Evolutionary conservation across 2,113 vertebrate genomes (phyloP), one percentile per base, ranked within the genome.

Genomic region (Myrmecophaga tridactyla): DNA sequence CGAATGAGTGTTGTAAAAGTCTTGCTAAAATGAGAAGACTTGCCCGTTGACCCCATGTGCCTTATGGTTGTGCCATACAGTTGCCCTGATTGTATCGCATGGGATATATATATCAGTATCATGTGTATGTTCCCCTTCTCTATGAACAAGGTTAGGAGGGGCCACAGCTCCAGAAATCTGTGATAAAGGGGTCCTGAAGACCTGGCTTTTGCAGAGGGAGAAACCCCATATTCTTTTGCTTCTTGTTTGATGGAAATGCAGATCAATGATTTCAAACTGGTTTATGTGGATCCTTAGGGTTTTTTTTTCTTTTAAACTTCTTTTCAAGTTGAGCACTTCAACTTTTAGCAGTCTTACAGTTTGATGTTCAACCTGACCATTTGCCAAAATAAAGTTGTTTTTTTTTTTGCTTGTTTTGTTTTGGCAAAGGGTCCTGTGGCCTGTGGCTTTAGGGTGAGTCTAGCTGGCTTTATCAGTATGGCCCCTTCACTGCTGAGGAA

Each of bases 361-460:
- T 43, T 51, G 48, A 43, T 29, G 43, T 62, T 77, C 62, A 43
- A 0, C 58, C 20, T 70, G 13, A 17, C 46, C 6, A 36, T 51
- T 82, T n/a, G n/a, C n/a, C n/a, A n/a, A n/a, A n/a, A n/a, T n/a
- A n/a, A n/a, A n/a, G n/a, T n/a, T n/a, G n/a, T n/a, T n/a, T n/a
- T n/a, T n/a, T n/a, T n/a, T n/a, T n/a, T n/a, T n/a, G n/a, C n/a
- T n/a, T n/a, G n/a, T n/a, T n/a, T n/a, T 12, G 7, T 78, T 53
- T 87, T 70, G 80, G 84, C 87, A 89, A 70, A 80, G 90, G 6
- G 29, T 56, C 43, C 21, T 51, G 51, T 84, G 41, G 46, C 29
- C 75, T 60, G 36, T 5, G 29, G 72, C 46, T 6, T 56, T 3
- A 7, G 48, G 73, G n/a, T 8, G 34, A 10, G 86, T 51, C 60